These are phyloP conservation scores for Streblospio benedicti DNA, from an alignment of 1,140 invertebrate genomes.

Conservation along the genomic window DNA sequence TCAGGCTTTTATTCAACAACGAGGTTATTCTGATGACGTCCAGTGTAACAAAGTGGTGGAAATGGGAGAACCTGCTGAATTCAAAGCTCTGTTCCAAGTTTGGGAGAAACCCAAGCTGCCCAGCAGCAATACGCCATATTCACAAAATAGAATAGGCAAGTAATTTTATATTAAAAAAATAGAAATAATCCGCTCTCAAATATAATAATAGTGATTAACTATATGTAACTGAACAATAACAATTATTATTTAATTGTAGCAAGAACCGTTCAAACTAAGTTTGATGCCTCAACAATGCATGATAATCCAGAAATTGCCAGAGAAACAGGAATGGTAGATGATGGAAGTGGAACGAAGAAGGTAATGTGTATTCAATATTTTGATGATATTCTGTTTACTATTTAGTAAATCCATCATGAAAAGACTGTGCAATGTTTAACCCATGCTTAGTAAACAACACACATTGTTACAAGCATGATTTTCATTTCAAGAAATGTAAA, in stretches of 20 bases:
- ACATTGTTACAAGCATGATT: too few species aligned
- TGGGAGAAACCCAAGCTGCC: conserved; percentile 57
- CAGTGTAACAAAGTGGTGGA: conserved; percentile 72
- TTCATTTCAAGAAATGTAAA: too few species aligned
- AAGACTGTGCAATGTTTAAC: too few species aligned
- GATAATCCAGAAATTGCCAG: conserved; percentile 56
- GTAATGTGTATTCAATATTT: conserved; percentile 56
- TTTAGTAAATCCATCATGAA: too few species aligned
- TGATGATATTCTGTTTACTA: background rate
- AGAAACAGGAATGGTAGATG: conserved; percentile 78
- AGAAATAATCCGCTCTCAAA: background rate
- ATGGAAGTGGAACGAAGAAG: conserved; percentile 70
- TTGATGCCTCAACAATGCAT: conserved; percentile 61
- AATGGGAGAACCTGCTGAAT: conserved; percentile 74
- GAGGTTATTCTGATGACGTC: conserved; percentile 64
- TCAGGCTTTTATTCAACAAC: conserved; percentile 77
- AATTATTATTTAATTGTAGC: conserved; percentile 33
- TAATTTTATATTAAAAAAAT: background rate
- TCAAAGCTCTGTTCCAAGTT: conserved; percentile 68
- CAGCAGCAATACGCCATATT: conserved; percentile 39
- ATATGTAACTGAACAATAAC: background rate
- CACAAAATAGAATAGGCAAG: conserved; percentile 34
- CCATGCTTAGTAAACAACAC: too few species aligned
- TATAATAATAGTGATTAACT: background rate
- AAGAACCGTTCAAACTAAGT: conserved; percentile 57